Evolutionary conservation across 2,888 invertebrate genomes (phyloP), one percentile per base, ranked within the genome.

Genomic region (Archips crataeganus): DNA sequence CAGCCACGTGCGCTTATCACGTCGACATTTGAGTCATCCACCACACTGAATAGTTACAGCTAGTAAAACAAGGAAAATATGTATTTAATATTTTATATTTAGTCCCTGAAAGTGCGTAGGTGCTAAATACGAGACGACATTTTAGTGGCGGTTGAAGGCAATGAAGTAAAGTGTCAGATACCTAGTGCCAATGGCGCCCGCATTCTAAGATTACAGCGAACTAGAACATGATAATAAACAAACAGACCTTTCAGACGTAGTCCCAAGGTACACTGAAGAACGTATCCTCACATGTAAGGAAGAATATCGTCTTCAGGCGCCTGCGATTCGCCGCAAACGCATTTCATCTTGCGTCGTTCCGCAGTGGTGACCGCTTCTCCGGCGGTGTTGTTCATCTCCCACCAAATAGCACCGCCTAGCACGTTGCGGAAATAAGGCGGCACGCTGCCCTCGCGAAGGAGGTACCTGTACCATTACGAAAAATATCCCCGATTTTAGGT

Each of bases 381-480:
- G 0, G 90, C 85, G 0, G 84, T 76, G 54, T 86, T 76, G 79
- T 90, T 90, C 78, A 92, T 82, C 39, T 93, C 92, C 91, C 91
- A 92, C 93, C 94, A 93, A 73, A 91, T 90, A 2, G 93, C 90
- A 2, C 94, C 94, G 1, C 93, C 94, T 15, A 94, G 86, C 1
- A 94, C 82, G 76, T 94, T 94, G n/a, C 83, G 83, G 82, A 93
- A 94, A 79, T 93, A 94, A 0, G 90, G 91, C 1, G 94, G 93
- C 0, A 94, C 92, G 60, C 80, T 87, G 69, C 89, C 90, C 70
- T 92, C 90, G 2, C 93, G 90, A 4, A 94, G 84, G 0, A 88
- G 81, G 69, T 86, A 82, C 63, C 89, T 89, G 54, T 0, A 54
- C 54, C 54, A 54, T 54, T 9, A 3, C 23, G 15, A 54, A 54